phyloP scores from a whole-genome alignment of 2,888 invertebrate species.

The Sinhomidia bicolor region DNA sequence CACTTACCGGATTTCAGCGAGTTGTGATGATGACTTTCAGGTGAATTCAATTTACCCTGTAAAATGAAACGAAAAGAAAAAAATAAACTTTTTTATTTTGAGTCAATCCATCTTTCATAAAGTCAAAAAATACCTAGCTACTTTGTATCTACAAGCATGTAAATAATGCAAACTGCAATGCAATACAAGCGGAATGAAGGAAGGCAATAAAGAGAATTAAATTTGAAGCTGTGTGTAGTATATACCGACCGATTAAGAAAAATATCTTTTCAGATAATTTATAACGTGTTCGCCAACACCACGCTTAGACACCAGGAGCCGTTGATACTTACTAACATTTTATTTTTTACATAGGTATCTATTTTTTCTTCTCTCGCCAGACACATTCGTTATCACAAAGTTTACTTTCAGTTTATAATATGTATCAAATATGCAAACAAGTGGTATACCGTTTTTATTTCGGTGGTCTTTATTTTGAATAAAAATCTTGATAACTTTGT shows the following conservation, averaged over 20 bases:
- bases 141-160: too few species aligned
- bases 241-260: too few species aligned
- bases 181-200: too few species aligned
- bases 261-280: not conserved
- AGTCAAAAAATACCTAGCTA: too few species aligned
- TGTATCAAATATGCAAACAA: not conserved
- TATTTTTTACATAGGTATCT: too few species aligned
- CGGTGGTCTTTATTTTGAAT: not conserved
- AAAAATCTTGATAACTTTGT: not conserved
- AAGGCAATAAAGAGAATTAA: too few species aligned
- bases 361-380: too few species aligned
- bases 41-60: conserved; percentile 86
- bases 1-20: conserved; percentile 82
- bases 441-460: not conserved
- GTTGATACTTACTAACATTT: too few species aligned
- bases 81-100: not conserved
- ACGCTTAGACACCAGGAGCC: not conserved
- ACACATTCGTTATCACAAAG: not conserved
- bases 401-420: not conserved
- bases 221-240: too few species aligned
- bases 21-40: conserved; percentile 84
- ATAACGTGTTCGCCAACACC: not conserved
- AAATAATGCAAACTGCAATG: not conserved
- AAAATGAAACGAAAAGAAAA: conserved; percentile 81
- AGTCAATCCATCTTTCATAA: not conserved